Percentiles rank a stretch among this genome's conserved stretches.
Conservation (phyloP, 1,140 invertebrate species). For the Drosophila bipectinata region DNA sequence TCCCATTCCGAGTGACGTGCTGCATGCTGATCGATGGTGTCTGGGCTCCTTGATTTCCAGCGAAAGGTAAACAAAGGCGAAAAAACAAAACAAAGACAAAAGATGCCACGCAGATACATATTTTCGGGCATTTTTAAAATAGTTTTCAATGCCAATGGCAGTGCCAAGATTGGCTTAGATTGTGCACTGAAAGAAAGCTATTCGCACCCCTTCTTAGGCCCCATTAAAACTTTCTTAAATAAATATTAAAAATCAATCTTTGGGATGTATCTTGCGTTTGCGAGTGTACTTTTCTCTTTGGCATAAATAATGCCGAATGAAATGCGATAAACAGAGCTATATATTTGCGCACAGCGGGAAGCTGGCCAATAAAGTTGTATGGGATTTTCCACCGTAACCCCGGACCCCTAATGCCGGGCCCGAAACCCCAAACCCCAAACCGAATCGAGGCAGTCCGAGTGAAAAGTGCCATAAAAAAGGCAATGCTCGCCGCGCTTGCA, state of each 20-base stretch:
- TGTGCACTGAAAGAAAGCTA: slow-evolving; percentile 15
- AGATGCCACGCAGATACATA: slow-evolving; percentile 59
- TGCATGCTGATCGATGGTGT: slow-evolving; percentile 76
- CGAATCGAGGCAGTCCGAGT: slow-evolving; percentile 47
- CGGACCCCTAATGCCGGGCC: background rate
- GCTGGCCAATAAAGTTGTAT: slow-evolving; percentile 74
- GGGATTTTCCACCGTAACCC: slow-evolving; percentile 39
- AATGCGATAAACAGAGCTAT: slow-evolving; percentile 71
- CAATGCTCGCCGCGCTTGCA: slow-evolving; percentile 57
- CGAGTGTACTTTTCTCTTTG: slow-evolving; percentile 48
- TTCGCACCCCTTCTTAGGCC: background rate
- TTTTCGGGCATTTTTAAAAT: slow-evolving; percentile 70
- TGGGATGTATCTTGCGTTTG: background rate
- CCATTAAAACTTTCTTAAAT: background rate
- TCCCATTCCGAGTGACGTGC: slow-evolving; percentile 35
- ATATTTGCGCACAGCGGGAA: slow-evolving; percentile 72
- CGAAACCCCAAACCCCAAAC: background rate
- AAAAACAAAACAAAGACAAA: slow-evolving; percentile 47
- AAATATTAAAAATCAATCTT: background rate
- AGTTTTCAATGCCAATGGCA: slow-evolving; percentile 74
- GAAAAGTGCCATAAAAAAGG: slow-evolving; percentile 78
- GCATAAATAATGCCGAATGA: slow-evolving; percentile 78
- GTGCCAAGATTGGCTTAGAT: slow-evolving; percentile 17
- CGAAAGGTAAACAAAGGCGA: slow-evolving; percentile 55
- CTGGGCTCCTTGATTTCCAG: slow-evolving; percentile 54